Percentiles rank a stretch among this genome's conserved stretches.
Evolutionary conservation across 2,797 vertebrate genomes (phyloP).

Genomic region (Leptodactylus fallax): DNA sequence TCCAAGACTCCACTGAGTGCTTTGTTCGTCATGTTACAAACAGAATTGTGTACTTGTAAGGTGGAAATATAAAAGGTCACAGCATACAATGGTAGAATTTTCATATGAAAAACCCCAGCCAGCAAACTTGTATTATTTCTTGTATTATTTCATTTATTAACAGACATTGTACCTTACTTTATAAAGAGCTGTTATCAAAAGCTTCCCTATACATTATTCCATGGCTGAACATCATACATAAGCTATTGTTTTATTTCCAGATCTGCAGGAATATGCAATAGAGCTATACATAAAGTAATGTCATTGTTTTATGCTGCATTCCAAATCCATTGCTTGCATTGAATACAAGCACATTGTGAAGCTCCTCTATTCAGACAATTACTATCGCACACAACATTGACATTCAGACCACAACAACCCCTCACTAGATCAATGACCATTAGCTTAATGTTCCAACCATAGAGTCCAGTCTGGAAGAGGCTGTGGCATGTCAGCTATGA

Average conservation of each 20-base stretch:
- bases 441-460: slow-evolving; percentile 59
- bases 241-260: neutral
- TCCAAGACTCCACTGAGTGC: slow-evolving; percentile 4
- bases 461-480: slow-evolving; percentile 54
- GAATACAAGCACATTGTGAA: neutral
- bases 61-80: neutral
- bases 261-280: slow-evolving; percentile 10
- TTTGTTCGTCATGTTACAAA: slow-evolving; percentile 22
- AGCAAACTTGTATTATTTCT: neutral
- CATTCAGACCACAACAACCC: slow-evolving; percentile 43
- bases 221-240: neutral
- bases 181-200: neutral
- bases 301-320: slow-evolving; percentile 19
- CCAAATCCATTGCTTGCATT: slow-evolving; percentile 3
- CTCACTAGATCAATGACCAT: slow-evolving; percentile 56
- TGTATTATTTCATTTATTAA: slow-evolving; percentile 19
- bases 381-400: slow-evolving; percentile 43
- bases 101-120: neutral
- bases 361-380: slow-evolving; percentile 32
- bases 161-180: neutral
- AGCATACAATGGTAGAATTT: neutral
- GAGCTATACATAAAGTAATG: slow-evolving; percentile 22
- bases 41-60: neutral
- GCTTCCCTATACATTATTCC: slow-evolving; percentile 26
- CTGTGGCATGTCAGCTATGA: slow-evolving; percentile 47